These are phyloP conservation scores for Heliconius congener DNA, from an alignment of 1,140 invertebrate genomes.

Conservation along the genomic window DNA sequence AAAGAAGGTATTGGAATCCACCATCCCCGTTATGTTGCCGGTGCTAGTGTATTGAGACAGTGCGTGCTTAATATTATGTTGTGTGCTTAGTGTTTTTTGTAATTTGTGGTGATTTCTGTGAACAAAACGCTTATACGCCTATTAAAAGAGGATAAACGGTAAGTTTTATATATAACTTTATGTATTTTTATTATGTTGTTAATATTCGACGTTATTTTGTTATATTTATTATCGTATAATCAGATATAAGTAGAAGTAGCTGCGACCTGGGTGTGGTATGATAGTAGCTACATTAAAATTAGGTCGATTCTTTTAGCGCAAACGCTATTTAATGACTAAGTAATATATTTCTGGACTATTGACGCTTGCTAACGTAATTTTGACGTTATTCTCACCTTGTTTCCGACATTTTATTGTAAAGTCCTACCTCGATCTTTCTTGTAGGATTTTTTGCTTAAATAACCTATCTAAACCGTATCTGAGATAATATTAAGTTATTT, in stretches of 20 bases:
- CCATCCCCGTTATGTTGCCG: constrained; percentile 65
- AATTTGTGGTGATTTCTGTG: constrained; percentile 59
- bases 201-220: constrained; percentile 22
- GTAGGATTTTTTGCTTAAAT: constrained; percentile 5
- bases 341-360: constrained; percentile 47
- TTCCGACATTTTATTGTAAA: constrained; percentile 39
- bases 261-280: constrained; percentile 43
- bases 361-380: constrained; percentile 36
- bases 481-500: not conserved
- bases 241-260: not conserved
- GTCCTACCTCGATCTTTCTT: not conserved
- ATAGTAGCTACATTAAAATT: constrained; percentile 49
- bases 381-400: constrained; percentile 31
- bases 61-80: constrained; percentile 69
- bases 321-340: constrained; percentile 44
- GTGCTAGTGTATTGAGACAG: constrained; percentile 75
- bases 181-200: not conserved
- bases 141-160: constrained; percentile 62
- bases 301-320: constrained; percentile 64
- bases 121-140: constrained; percentile 51
- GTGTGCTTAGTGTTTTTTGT: constrained; percentile 74
- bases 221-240: not conserved
- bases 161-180: constrained; percentile 44
- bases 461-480: not conserved
- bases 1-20: constrained; percentile 47